Evolutionary conservation across 2,888 invertebrate species (phyloP), one percentile per base, ranked within the genome.

Genomic region (Philopedon plagiatum): DNA sequence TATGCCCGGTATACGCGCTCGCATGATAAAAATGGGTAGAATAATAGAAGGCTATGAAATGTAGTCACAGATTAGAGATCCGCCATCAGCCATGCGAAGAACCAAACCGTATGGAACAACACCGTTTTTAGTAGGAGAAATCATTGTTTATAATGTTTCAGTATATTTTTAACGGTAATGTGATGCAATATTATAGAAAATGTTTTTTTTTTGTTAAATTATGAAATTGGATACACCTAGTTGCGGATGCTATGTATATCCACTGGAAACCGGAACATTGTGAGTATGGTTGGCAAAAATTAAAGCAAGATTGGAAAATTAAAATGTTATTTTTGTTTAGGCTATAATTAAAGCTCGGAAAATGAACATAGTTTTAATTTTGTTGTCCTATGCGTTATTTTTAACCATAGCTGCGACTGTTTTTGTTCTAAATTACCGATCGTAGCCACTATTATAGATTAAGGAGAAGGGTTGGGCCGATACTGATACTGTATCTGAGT

Each of bases 71-170:
- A 69, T 78, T 78, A 78, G 78, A 79, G 78, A 79, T 79, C 78
- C 78, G 79, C 73, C 72, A 75, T 73, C 79, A 78, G 68, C 78
- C 77, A 77, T 78, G 77, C 79, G 78, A 78, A 74, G 75, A 77
- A 78, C 57, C 66, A 76, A 74, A 76, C 79, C 76, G 74, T 69
- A 76, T 76, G 79, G 78, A 79, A 79, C 78, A 77, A 71, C 65
- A 67, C 73, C 72, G 68, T 70, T 73, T 75, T 78, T 77, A 75
- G 71, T 74, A 70, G 73, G 77, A 77, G 78, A 78, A 79, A 79
- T 76, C 73, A 75, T 61, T 68, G 75, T 73, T 73, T 70, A 69
- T 70, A 64, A 57, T 63, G 69, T 57, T 46, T 44, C 37, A 51
- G 60, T 60, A 65, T 61, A 61, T 64, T 57, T 72, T 51, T 44